Base-by-base conservation (phyloP, 2,888 invertebrate species). In the Gymnoscelis rufifasciata region DNA sequence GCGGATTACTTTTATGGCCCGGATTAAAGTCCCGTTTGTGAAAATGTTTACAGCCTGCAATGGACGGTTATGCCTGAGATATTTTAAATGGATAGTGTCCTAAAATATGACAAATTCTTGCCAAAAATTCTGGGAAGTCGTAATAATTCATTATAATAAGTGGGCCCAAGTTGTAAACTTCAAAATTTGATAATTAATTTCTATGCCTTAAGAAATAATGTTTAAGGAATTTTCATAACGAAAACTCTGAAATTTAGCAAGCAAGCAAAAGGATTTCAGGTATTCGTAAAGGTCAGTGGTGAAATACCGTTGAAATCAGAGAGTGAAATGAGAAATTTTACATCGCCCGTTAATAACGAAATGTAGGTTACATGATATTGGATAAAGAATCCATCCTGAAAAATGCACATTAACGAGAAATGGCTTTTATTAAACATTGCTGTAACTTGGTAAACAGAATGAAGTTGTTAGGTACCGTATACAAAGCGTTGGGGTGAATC, bases 1-100 rank as follows among this genome's bases (percentile, higher is more conserved):
- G 78, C 72, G 81, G 86, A 88, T 87, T 88, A 88, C 83, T 87
- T 87, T 88, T 86, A 88, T 83, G 81, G 75, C 71, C 73, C 64
- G 83, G 86, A 84, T 86, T 87, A 84, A 81, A 82, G 75, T 77
- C 75, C 74, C 79, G 78, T 82, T 86, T 80, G 77, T 74, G 79
- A 83, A 19, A 81, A 84, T 87, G 84, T 86, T 84, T 83, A 83
- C 83, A 77, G 76, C 76, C 66, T 57, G 68, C 67, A 73, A 78
- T 74, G 76, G 71, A 64, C 67, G 60, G 69, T 66, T 68, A 74
- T 66, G 71, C 70, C 73, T 69, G 27, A 37, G 36, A 42, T 51
- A 36, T 45, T 47, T 36, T 40, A 48, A 52, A 53, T 51, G 44
- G 31, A 31, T 45, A 39, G 11, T 49, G 40, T 19, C 15, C 33